Percentiles rank a stretch among this genome's conserved stretches.
These are phyloP conservation scores for Rhinolophus sinicus DNA, from an alignment of 2,113 vertebrate genomes.

Conservation along the genomic window DNA sequence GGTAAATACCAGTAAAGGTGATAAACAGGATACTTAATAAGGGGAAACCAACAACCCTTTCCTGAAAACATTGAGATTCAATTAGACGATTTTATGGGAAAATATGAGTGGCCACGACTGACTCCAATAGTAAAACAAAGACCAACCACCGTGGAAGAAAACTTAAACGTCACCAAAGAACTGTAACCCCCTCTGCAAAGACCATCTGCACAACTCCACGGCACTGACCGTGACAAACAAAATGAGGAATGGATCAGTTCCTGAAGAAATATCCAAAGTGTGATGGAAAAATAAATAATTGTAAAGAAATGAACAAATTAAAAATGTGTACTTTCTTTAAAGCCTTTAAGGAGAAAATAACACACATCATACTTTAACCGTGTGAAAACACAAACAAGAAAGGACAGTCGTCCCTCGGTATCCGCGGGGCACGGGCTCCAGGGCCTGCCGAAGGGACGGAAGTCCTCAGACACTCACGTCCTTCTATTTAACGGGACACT, in stretches of 20 bases:
- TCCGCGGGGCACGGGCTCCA: no score
- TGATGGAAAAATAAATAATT: not conserved
- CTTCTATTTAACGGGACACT: no score
- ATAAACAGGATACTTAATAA: not conserved
- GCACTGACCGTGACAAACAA: not conserved
- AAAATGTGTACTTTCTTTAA: not conserved
- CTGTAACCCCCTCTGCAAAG: fast-evolving
- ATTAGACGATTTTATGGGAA: not conserved
- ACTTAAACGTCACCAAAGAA: not conserved
- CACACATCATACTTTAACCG: not conserved
- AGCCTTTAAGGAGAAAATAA: not conserved
- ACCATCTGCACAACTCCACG: not conserved
- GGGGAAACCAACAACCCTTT: not conserved
- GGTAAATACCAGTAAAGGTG: fast-evolving
- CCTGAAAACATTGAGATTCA: not conserved
- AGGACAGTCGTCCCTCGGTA: no score
- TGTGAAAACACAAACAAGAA: not conserved
- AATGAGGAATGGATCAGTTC: not conserved
- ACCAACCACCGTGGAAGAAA: not conserved
- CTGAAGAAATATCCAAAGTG: not conserved
- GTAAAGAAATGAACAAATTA: not conserved
- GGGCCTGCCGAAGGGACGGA: no score
- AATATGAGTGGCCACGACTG: not conserved
- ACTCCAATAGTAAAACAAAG: not conserved
- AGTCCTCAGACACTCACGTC: no score